phyloP scores from a whole-genome alignment of 1,140 invertebrate species.

The Cyclina sinensis region DNA sequence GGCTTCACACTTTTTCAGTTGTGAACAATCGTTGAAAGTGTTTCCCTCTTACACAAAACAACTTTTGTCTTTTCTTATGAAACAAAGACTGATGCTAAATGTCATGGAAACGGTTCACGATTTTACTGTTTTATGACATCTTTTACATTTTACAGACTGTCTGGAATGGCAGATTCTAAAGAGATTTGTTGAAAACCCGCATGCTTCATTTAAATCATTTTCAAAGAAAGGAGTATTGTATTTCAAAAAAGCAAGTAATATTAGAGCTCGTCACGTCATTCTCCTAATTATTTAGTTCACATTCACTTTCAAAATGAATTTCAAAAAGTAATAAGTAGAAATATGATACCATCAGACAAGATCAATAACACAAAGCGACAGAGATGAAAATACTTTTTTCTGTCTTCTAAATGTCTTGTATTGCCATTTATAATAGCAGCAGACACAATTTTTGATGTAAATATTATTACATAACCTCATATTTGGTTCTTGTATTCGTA shows the following conservation, averaged over 20 bases:
- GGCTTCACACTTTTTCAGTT: too few species aligned
- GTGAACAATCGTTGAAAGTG: too few species aligned
- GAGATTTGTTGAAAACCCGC: not conserved
- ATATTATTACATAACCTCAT: too few species aligned
- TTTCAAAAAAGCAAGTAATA: not conserved
- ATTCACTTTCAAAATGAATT: not conserved
- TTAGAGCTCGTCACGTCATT: not conserved
- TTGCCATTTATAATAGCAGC: too few species aligned
- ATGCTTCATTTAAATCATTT: constrained; percentile 8
- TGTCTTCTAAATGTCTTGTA: too few species aligned
- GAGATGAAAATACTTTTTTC: too few species aligned
- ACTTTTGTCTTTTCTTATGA: too few species aligned
- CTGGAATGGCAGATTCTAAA: not conserved
- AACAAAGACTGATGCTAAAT: not conserved
- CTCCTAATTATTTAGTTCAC: not conserved
- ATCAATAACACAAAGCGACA: too few species aligned
- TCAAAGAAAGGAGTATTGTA: not conserved
- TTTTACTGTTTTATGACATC: not conserved
- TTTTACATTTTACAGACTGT: not conserved
- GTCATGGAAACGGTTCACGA: not conserved
- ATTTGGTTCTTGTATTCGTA: too few species aligned
- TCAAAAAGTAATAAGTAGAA: not conserved
- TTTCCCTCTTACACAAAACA: too few species aligned
- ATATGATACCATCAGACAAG: not conserved
- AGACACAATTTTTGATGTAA: too few species aligned